Conservation (phyloP, 2,888 invertebrate species). For the Emmelina monodactyla region DNA sequence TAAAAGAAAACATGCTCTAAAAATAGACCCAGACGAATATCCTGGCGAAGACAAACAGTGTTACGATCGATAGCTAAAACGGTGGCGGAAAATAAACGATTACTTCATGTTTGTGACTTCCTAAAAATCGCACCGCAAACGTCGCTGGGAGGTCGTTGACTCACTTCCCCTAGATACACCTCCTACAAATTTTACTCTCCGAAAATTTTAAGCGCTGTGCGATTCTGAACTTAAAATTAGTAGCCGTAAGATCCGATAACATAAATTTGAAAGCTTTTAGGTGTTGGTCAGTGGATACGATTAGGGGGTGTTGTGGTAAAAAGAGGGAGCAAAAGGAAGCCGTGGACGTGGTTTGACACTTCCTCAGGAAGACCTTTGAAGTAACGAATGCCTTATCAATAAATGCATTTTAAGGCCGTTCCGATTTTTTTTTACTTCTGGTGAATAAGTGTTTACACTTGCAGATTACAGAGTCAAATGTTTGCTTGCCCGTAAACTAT, state of each 20-base stretch:
- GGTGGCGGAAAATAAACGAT: conserved; percentile 40
- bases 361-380: conserved; percentile 63
- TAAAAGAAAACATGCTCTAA: conserved; percentile 2
- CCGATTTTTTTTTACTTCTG: no score
- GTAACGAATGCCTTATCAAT: not conserved
- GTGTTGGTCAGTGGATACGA: not conserved
- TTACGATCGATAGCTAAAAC: conserved; percentile 30
- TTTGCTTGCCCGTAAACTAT: no score
- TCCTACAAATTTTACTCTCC: no score
- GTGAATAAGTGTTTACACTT: no score
- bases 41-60: conserved; percentile 22
- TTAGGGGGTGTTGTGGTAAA: conserved; percentile 1
- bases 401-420: no score
- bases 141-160: conserved; percentile 49
- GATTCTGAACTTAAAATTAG: conserved; percentile 21
- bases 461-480: no score
- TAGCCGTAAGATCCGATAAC: conserved; percentile 9
- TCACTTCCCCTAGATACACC: conserved; percentile 27
- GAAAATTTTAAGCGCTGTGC: no score
- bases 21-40: not conserved
- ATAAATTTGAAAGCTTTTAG: not conserved
- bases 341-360: conserved; percentile 59
- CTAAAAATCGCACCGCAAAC: conserved; percentile 52
- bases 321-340: conserved; percentile 35
- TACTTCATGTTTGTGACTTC: conserved; percentile 51